A percentile compares a stretch with the other conserved stretches of the same genome.
These are phyloP conservation scores for Salvator merianae DNA, from an alignment of 2,113 vertebrate species.

Conservation along the genomic window DNA sequence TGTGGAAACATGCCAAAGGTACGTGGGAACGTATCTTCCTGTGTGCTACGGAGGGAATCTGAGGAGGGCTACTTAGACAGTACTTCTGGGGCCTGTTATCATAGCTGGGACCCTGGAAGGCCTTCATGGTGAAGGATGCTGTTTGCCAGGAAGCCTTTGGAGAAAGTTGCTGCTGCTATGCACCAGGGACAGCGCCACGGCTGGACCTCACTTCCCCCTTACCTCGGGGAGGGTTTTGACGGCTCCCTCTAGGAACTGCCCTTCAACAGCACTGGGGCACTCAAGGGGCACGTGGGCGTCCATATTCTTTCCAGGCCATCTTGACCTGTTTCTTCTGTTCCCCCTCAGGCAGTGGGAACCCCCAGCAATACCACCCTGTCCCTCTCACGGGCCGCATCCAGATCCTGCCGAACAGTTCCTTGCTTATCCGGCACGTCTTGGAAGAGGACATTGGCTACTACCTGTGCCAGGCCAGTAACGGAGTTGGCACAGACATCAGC, in stretches of 20 bases:
- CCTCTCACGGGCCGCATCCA: conserved; percentile 96
- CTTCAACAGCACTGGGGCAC: neutral
- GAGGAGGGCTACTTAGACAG: neutral
- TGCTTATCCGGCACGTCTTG: conserved; percentile 94
- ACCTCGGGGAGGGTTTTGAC: too few relatives aligned
- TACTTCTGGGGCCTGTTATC: too few relatives aligned
- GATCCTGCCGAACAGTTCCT: conserved; percentile 94
- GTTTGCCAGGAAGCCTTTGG: neutral
- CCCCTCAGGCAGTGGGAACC: conserved; percentile 88
- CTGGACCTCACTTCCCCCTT: too few relatives aligned
- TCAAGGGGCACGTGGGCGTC: too few relatives aligned
- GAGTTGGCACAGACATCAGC: conserved; percentile 98
- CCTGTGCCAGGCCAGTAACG: conserved; percentile 98
- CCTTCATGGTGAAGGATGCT: neutral
- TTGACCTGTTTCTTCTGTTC: neutral
- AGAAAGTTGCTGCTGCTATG: neutral
- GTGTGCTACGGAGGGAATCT: neutral
- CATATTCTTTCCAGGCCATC: too few relatives aligned
- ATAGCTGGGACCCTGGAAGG: too few relatives aligned
- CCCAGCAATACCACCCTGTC: conserved; percentile 96
- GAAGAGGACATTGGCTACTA: conserved; percentile 98
- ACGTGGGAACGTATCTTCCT: neutral
- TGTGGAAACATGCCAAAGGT: conserved; percentile 99
- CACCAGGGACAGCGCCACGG: neutral
- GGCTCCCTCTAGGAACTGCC: neutral